Conservation (phyloP, 2,888 invertebrate species). For the Empis livida region DNA sequence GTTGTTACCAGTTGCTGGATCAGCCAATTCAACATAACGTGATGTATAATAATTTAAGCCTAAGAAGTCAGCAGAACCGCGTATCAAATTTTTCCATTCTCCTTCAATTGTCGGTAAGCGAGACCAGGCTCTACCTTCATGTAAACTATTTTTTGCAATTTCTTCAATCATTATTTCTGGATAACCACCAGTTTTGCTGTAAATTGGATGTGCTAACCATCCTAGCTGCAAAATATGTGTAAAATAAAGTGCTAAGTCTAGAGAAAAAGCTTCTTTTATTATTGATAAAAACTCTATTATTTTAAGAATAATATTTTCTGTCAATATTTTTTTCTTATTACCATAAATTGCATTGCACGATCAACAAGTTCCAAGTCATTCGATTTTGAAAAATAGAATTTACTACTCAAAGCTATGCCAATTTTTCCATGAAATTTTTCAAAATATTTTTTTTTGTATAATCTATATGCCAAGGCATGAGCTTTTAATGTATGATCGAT, state of each 20-base stretch:
- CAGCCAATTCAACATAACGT: conserved; percentile 14
- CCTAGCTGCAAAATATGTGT: conserved; percentile 24
- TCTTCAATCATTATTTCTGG: conserved; percentile 24
- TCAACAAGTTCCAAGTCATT: conserved; percentile 16
- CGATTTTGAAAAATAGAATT: conserved; percentile 18
- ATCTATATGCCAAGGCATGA: conserved; percentile 39
- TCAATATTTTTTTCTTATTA: no score
- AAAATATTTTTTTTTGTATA: conserved; percentile 31
- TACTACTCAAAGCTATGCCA: conserved; percentile 21
- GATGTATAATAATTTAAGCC: conserved; percentile 26
- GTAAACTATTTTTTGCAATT: conserved; percentile 22
- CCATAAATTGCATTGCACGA: conserved; percentile 20
- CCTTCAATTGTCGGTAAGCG: conserved; percentile 17
- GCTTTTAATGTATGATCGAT: conserved; percentile 39
- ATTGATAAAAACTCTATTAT: no score
- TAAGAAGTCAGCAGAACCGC: conserved; percentile 23
- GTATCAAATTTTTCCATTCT: conserved; percentile 15
- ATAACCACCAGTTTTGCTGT: conserved; percentile 23
- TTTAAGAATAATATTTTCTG: no score
- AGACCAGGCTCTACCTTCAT: conserved; percentile 23
- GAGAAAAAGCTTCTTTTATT: no score
- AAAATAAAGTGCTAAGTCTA: no score
- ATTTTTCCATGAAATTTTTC: conserved; percentile 23
- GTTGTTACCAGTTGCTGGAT: conserved; percentile 18
- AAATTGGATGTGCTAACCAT: conserved; percentile 29